These are phyloP conservation scores for Monoplex corrugatus DNA, from an alignment of 2,888 invertebrate species.

Conservation along the genomic window DNA sequence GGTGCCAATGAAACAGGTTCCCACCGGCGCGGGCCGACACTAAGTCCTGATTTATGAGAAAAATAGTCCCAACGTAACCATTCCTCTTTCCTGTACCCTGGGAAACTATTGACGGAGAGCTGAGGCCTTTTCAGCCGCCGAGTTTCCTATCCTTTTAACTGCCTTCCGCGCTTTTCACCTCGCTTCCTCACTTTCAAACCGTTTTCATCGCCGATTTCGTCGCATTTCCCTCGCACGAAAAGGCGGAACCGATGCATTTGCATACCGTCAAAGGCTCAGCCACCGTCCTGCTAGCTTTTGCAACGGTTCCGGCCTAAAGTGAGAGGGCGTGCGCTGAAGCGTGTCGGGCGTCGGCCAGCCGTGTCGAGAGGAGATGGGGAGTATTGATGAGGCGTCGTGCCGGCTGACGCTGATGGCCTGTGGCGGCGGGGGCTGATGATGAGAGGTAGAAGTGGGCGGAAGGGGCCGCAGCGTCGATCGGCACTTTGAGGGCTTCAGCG, in stretches of 20 bases:
- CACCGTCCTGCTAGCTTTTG: conserved; percentile 7
- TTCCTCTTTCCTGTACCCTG: neutral
- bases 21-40: conserved; percentile 36
- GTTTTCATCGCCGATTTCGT: conserved; percentile 44
- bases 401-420: neutral
- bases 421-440: conserved; percentile 5
- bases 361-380: conserved; percentile 32
- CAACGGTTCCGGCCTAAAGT: conserved; percentile 27
- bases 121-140: neutral
- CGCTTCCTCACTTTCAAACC: conserved; percentile 39
- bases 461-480: neutral
- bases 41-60: conserved; percentile 44
- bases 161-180: conserved; percentile 41
- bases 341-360: conserved; percentile 37
- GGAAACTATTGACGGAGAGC: neutral
- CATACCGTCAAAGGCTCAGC: conserved; percentile 28
- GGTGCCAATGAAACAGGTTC: conserved; percentile 43
- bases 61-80: conserved; percentile 26
- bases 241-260: conserved; percentile 47
- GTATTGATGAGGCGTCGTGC: conserved; percentile 36
- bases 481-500: no score
- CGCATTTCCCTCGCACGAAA: conserved; percentile 38
- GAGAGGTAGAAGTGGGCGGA: neutral
- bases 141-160: conserved; percentile 12
- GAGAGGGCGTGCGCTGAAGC: conserved; percentile 22